Percentiles rank a stretch among this genome's conserved stretches.
Evolutionary conservation across 2,888 invertebrate genomes (phyloP).

Genomic region (Lamellibrachia satsuma): DNA sequence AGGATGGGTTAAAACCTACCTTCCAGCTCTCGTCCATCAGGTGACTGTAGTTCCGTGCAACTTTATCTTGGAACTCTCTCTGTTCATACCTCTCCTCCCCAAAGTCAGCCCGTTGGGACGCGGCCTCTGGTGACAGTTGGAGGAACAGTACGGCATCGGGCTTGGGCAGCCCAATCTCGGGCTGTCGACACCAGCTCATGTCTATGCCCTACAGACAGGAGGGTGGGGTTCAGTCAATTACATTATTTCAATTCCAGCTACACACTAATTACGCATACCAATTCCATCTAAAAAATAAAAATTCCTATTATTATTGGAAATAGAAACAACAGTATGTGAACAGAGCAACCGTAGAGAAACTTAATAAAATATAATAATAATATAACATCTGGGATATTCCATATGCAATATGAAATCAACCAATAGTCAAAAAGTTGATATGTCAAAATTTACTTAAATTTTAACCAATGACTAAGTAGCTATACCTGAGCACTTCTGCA

Average conservation of each 20-base stretch:
- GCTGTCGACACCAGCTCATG: constrained; percentile 86
- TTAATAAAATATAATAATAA: too few relatives aligned
- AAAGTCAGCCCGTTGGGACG: constrained; percentile 75
- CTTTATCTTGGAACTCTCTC: not conserved
- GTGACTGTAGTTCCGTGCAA: not conserved
- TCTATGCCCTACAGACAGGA: constrained; percentile 71
- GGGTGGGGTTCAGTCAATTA: not conserved
- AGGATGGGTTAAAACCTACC: not conserved
- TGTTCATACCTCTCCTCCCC: constrained; percentile 74
- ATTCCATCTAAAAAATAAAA: not conserved
- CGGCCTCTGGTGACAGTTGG: constrained; percentile 73
- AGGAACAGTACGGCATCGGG: constrained; percentile 89
- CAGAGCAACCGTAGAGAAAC: too few relatives aligned
- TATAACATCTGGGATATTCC: too few relatives aligned
- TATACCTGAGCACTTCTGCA: too few relatives aligned
- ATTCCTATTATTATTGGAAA: not conserved
- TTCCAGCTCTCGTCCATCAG: not conserved
- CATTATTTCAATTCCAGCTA: not conserved
- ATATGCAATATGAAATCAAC: too few relatives aligned
- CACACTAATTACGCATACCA: not conserved
- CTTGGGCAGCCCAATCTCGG: constrained; percentile 85
- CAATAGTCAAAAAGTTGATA: too few relatives aligned
- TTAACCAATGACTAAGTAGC: too few relatives aligned
- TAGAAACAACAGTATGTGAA: too few relatives aligned
- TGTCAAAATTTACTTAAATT: too few relatives aligned